These are phyloP conservation scores for Caloenas nicobarica DNA, from an alignment of 2,113 vertebrate genomes.

Conservation along the genomic window DNA sequence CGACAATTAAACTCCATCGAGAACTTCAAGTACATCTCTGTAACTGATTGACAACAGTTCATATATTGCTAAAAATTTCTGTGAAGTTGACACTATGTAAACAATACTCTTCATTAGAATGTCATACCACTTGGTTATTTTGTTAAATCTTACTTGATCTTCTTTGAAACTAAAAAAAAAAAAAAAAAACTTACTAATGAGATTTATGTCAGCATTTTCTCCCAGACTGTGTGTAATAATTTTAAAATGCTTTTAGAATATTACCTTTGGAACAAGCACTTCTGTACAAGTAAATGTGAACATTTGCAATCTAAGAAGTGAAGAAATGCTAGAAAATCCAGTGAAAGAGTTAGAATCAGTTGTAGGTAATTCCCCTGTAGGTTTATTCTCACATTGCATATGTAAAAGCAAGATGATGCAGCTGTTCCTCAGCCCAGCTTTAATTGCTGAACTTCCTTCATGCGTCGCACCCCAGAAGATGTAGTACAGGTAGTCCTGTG, in stretches of 20 bases:
- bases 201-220: background rate
- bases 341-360: background rate
- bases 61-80: background rate
- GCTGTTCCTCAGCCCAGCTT: background rate
- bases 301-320: background rate
- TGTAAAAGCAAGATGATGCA: background rate
- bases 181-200: background rate
- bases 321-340: background rate
- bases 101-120: background rate
- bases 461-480: background rate
- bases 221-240: background rate
- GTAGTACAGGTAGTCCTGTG: too few species aligned
- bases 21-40: background rate
- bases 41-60: background rate
- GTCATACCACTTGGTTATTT: background rate
- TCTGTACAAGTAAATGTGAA: background rate
- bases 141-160: background rate
- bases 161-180: background rate
- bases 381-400: background rate
- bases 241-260: background rate
- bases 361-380: background rate
- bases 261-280: fast-evolving
- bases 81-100: background rate
- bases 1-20: background rate
- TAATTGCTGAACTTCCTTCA: background rate